phyloP scores from a whole-genome alignment of 2,888 invertebrate genomes.

The Catocala sponsa region DNA sequence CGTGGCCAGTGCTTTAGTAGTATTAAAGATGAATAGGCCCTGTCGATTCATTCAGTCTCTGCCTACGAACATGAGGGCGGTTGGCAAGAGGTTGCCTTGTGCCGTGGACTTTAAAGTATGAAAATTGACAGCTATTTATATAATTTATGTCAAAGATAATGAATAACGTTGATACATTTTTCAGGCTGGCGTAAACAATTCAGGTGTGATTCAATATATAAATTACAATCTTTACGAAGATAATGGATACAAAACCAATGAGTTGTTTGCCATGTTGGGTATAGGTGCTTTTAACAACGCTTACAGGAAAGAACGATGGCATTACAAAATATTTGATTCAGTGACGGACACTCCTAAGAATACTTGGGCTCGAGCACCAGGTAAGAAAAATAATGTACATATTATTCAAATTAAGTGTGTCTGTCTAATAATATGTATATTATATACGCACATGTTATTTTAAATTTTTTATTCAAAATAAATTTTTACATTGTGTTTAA shows the following conservation, averaged over 20 bases:
- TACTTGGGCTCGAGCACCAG: slow-evolving; percentile 67
- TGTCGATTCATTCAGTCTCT: slow-evolving; percentile 90
- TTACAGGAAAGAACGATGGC: slow-evolving; percentile 61
- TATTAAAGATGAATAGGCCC: slow-evolving; percentile 87
- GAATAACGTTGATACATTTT: slow-evolving; percentile 1
- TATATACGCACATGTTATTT: too few relatives aligned
- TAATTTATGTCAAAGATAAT: neutral
- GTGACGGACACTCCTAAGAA: slow-evolving; percentile 69
- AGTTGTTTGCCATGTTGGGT: slow-evolving; percentile 45
- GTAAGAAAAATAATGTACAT: slow-evolving; percentile 42
- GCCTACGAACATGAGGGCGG: slow-evolving; percentile 88
- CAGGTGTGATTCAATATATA: slow-evolving; percentile 84
- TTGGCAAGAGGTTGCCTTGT: slow-evolving; percentile 86
- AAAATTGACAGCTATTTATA: neutral
- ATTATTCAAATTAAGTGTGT: neutral
- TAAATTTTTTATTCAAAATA: too few relatives aligned
- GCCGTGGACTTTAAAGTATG: slow-evolving; percentile 81
- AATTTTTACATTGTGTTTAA: too few relatives aligned
- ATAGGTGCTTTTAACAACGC: slow-evolving; percentile 54
- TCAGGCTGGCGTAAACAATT: slow-evolving; percentile 64
- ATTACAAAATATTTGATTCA: slow-evolving; percentile 57
- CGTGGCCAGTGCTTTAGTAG: slow-evolving; percentile 90
- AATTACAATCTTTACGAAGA: slow-evolving; percentile 82
- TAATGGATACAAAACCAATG: slow-evolving; percentile 74
- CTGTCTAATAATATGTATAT: too few relatives aligned